Evolutionary conservation across 1,140 invertebrate genomes (phyloP).

Genomic region (Phortica variegata): DNA sequence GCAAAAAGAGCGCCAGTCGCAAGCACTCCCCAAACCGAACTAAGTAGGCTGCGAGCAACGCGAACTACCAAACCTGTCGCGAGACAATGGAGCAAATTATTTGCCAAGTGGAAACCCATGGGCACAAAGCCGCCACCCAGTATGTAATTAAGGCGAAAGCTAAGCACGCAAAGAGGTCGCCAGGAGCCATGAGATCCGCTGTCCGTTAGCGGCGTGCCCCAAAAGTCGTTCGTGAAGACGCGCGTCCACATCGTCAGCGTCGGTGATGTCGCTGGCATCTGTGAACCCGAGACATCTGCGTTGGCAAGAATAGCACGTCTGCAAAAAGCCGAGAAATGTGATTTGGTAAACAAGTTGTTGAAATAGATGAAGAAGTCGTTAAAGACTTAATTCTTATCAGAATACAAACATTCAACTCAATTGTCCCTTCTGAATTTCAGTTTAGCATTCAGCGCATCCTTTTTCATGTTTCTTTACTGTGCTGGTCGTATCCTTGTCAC

Average conservation of each 20-base stretch:
- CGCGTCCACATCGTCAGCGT: constrained; percentile 61
- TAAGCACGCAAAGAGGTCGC: constrained; percentile 86
- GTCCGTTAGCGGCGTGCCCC: constrained; percentile 85
- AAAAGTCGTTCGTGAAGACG: constrained; percentile 86
- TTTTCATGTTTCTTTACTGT: too few relatives aligned
- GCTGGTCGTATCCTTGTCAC: too few relatives aligned
- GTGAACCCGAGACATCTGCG: constrained; percentile 75
- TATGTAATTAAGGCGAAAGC: constrained; percentile 88
- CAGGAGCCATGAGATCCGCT: constrained; percentile 91
- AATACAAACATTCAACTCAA: too few relatives aligned
- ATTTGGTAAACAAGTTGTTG: neutral
- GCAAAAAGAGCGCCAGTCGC: constrained; percentile 88
- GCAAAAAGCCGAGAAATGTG: constrained; percentile 50
- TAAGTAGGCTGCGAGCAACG: constrained; percentile 67
- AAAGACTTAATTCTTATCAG: too few relatives aligned
- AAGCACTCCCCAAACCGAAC: constrained; percentile 67
- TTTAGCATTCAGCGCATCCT: too few relatives aligned
- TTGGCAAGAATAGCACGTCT: constrained; percentile 88
- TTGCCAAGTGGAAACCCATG: constrained; percentile 88
- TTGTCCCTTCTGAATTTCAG: too few relatives aligned
- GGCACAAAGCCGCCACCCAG: constrained; percentile 85
- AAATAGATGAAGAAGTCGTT: neutral
- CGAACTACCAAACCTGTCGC: constrained; percentile 79
- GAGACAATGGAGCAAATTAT: constrained; percentile 81
- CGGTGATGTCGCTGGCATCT: too few relatives aligned